phyloP scores from a whole-genome alignment of 2,113 vertebrate genomes.

The Anas platyrhynchos region DNA sequence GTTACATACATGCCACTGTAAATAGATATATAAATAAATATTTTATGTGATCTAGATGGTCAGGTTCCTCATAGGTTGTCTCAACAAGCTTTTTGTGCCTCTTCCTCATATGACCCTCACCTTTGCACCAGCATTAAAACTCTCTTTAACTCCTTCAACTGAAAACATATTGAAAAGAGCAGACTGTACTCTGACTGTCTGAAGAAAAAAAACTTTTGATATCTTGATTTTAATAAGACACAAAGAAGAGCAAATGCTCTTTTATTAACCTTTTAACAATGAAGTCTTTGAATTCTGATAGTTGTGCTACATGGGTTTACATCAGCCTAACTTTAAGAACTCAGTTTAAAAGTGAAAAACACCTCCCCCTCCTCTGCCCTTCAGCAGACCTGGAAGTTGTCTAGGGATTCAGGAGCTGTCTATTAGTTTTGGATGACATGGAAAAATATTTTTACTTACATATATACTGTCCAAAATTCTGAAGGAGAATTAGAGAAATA shows the following conservation, averaged over 20 bases:
- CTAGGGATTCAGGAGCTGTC: not conserved
- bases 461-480: not conserved
- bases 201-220: not conserved
- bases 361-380: not conserved
- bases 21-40: not conserved
- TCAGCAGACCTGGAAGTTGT: not conserved
- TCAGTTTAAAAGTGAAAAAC: not conserved
- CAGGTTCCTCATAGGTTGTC: not conserved
- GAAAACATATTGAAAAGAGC: not conserved
- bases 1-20: not conserved
- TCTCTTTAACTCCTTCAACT: not conserved
- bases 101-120: not conserved
- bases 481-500: not conserved
- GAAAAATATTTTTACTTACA: not conserved
- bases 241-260: not conserved
- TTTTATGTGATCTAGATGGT: not conserved
- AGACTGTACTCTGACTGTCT: not conserved
- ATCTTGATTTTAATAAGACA: not conserved
- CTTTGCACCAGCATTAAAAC: not conserved
- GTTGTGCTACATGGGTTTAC: not conserved
- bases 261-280: not conserved
- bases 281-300: not conserved
- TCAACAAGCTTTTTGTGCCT: not conserved
- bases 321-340: not conserved
- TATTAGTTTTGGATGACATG: slow-evolving; percentile 3